Conservation (phyloP, 2,797 vertebrate genomes). For the Platyrinchus mystaceus region DNA sequence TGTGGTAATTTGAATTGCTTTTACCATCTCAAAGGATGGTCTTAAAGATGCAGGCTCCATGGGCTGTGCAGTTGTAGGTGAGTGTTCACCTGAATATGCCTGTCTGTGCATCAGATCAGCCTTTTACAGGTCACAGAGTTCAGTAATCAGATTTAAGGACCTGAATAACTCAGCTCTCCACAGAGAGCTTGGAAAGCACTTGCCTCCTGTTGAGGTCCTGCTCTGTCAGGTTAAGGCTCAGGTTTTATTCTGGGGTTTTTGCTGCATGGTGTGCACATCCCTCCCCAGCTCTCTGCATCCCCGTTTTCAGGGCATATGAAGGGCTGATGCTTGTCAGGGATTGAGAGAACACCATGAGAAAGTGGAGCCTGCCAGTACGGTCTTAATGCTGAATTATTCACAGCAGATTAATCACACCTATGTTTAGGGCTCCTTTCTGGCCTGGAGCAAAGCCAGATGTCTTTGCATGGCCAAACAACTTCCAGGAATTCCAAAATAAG, state of each 20-base stretch:
- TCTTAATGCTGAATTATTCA: not conserved
- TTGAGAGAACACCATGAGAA: not conserved
- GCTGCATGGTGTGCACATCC: not conserved
- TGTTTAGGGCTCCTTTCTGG: not conserved
- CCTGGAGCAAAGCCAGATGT: not conserved
- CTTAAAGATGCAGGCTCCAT: not conserved
- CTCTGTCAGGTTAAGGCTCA: not conserved
- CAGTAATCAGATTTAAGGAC: not conserved
- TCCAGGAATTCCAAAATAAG: not conserved
- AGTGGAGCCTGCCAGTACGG: fast-evolving
- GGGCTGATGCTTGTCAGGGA: not conserved
- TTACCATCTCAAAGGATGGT: not conserved
- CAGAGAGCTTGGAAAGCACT: not conserved
- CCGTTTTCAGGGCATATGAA: fast-evolving
- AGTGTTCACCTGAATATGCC: not conserved
- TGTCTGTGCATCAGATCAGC: not conserved
- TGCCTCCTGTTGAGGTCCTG: not conserved
- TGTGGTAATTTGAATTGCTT: not conserved
- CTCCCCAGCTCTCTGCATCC: not conserved
- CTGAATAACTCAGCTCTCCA: not conserved
- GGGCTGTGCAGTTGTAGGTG: not conserved
- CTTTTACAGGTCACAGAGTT: not conserved
- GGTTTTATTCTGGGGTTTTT: not conserved
- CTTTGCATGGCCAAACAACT: not conserved
- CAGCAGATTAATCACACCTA: not conserved